Conservation (phyloP, 2,888 invertebrate species). For the Meta bourneti region DNA sequence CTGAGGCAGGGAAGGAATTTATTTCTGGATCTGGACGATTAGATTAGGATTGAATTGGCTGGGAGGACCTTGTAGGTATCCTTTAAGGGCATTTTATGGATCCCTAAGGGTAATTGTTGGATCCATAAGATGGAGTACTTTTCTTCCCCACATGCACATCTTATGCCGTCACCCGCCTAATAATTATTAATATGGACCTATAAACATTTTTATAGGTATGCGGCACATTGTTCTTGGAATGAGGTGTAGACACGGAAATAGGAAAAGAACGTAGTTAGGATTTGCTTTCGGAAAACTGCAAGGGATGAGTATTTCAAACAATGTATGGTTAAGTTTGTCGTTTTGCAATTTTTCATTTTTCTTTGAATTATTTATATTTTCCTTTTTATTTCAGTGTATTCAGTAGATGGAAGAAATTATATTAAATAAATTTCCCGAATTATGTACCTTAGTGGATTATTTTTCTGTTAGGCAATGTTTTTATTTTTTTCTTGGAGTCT, state of each 20-base stretch:
- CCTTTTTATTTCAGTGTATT: no score
- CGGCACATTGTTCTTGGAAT: constrained; percentile 1
- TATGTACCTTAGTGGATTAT: no score
- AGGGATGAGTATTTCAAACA: no score
- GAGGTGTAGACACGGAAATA: constrained; percentile 1
- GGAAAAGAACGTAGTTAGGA: not conserved
- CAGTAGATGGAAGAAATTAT: no score
- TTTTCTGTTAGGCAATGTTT: no score
- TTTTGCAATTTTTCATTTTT: no score
- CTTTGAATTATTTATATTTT: no score
- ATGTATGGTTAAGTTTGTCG: no score
- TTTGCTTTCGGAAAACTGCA: no score
- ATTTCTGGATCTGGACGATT: constrained; percentile 45
- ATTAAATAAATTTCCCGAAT: no score
- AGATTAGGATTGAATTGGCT: constrained; percentile 41
- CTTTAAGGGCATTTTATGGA: constrained; percentile 50
- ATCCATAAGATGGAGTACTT: constrained; percentile 1
- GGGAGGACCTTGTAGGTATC: constrained; percentile 39
- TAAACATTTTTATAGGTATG: constrained; percentile 46
- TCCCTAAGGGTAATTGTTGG: constrained; percentile 22
- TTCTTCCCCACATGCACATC: not conserved
- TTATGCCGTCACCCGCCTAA: constrained; percentile 10
- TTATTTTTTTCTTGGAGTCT: no score
- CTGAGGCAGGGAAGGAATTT: constrained; percentile 8
- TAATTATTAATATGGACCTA: constrained; percentile 43